A percentile compares a stretch with the other conserved stretches of the same genome.
Conservation (phyloP, 2,888 invertebrate genomes). For the Allygus modestus region DNA sequence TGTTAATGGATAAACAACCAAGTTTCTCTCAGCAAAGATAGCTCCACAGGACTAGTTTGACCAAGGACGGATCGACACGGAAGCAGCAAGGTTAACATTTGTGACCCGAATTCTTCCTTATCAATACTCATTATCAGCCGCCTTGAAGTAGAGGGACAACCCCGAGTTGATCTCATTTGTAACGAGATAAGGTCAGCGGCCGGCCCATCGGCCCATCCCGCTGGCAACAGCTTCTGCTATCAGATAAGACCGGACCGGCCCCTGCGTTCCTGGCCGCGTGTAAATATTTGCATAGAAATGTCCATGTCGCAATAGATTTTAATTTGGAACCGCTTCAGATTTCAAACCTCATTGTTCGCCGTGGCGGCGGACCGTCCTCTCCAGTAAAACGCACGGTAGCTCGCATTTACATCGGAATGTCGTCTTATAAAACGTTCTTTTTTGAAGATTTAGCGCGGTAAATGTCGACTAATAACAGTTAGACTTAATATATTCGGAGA, state of each 20-base stretch:
- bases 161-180: slow-evolving; percentile 42
- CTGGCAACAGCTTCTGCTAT: background rate
- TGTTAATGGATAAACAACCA: too few species aligned
- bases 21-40: too few species aligned
- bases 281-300: slow-evolving; percentile 48
- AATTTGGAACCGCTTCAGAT: slow-evolving; percentile 26
- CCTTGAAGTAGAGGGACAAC: slow-evolving; percentile 25
- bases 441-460: slow-evolving; percentile 27
- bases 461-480: slow-evolving; percentile 46
- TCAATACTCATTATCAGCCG: slow-evolving; percentile 41
- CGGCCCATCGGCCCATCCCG: background rate
- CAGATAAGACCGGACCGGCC: background rate
- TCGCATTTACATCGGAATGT: slow-evolving; percentile 36
- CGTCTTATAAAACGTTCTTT: slow-evolving; percentile 34
- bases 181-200: slow-evolving; percentile 34
- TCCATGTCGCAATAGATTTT: slow-evolving; percentile 37
- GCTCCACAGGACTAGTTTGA: too few species aligned
- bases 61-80: background rate
- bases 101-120: slow-evolving; percentile 42
- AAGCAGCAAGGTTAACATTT: slow-evolving; percentile 15
- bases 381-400: slow-evolving; percentile 18
- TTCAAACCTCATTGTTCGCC: slow-evolving; percentile 44
- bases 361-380: background rate
- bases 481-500: slow-evolving; percentile 24
- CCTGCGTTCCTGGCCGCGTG: background rate